Percentiles rank a stretch among this genome's conserved stretches.
phyloP scores from a whole-genome alignment of 1,140 invertebrate genomes.

The Dendrolimus kikuchii region DNA sequence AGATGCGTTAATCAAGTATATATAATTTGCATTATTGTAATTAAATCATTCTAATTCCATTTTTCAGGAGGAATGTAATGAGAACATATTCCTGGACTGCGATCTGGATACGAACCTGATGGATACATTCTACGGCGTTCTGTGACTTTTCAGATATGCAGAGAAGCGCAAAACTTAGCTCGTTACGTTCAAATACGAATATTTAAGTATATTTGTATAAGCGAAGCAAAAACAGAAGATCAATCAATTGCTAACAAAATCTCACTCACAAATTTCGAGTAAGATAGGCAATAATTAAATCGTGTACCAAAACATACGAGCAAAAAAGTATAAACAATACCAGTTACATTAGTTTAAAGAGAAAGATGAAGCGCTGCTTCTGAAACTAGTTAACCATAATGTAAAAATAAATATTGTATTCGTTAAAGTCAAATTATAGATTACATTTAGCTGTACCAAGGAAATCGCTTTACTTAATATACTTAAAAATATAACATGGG shows the following conservation, averaged over 20 bases:
- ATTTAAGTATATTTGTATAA: conserved; percentile 7
- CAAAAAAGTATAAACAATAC: too few species aligned
- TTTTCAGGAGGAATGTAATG: conserved; percentile 61
- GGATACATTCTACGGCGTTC: conserved; percentile 58
- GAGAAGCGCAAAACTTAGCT: background rate
- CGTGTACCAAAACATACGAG: too few species aligned
- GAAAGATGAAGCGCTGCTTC: too few species aligned
- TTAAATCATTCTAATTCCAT: background rate
- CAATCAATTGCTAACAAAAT: too few species aligned
- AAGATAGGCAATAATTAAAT: too few species aligned
- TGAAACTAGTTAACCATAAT: conserved; percentile 33
- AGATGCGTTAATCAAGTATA: too few species aligned
- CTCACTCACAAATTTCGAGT: too few species aligned
- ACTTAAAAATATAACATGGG: too few species aligned
- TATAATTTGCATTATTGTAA: background rate
- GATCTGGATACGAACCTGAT: conserved; percentile 57
- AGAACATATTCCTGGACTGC: conserved; percentile 59
- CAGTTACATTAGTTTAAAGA: too few species aligned
- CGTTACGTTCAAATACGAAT: background rate
- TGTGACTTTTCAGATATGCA: conserved; percentile 30
- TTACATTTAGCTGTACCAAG: conserved; percentile 44
- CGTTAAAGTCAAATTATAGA: conserved; percentile 17
- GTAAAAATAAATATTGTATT: conserved; percentile 11
- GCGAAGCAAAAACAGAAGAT: conserved; percentile 2
- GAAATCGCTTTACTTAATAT: conserved; percentile 53